A percentile compares a stretch with the other conserved stretches of the same genome.
Evolutionary conservation across 2,888 invertebrate genomes (phyloP).

Genomic region (Allolobophora icterica): DNA sequence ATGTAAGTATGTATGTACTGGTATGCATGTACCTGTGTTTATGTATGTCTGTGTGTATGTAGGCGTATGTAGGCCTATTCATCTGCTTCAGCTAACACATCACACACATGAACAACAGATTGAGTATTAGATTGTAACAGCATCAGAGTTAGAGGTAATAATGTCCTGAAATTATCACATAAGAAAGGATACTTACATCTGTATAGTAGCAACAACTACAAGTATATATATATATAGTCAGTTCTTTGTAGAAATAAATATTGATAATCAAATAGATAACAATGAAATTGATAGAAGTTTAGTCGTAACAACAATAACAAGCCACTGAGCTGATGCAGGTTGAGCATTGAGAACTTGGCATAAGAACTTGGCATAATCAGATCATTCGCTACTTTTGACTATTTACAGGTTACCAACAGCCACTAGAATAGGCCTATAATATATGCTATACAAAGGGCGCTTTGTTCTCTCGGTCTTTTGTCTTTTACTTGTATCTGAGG

Average conservation of each 20-base stretch:
- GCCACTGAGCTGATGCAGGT: background rate
- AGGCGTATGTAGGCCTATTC: no score
- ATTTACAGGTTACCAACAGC: background rate
- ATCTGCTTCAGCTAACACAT: background rate
- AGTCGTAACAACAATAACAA: background rate
- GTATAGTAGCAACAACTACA: background rate
- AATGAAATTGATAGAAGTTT: constrained; percentile 11
- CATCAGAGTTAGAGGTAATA: background rate
- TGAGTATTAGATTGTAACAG: background rate
- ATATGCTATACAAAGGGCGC: background rate
- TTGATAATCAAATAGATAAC: background rate
- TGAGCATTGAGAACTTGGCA: constrained; percentile 14
- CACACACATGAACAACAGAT: background rate
- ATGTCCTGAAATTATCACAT: background rate
- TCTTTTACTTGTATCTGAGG: background rate
- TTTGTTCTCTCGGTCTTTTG: background rate
- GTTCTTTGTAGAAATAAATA: background rate
- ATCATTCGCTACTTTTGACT: background rate
- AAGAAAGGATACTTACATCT: background rate
- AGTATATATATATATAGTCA: background rate
- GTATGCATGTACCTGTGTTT: no score
- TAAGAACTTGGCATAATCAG: background rate
- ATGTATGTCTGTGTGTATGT: no score
- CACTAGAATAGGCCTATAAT: background rate
- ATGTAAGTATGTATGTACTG: no score